Evolutionary conservation across 2,113 vertebrate species (phyloP).

Genomic region (Centropus unirufus): DNA sequence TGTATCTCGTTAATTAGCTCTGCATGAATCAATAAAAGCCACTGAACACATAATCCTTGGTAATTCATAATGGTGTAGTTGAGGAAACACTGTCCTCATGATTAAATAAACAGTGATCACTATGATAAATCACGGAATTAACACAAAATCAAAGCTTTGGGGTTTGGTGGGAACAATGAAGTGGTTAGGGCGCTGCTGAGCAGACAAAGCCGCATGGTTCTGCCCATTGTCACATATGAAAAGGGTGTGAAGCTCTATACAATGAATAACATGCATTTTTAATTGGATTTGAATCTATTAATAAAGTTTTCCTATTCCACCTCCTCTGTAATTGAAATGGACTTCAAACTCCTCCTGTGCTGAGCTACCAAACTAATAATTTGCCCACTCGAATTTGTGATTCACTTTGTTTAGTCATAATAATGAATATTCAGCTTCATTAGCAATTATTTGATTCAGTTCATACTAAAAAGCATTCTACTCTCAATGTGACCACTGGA

Average conservation of each 20-base stretch:
- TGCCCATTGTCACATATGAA: neutral
- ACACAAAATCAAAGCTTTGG: neutral
- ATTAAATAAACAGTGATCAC: neutral
- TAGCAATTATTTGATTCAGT: slow-evolving; percentile 58
- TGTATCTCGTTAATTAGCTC: slow-evolving; percentile 27
- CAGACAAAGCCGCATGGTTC: neutral
- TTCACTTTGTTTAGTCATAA: slow-evolving; percentile 69
- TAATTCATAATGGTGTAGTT: neutral
- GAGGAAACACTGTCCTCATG: neutral
- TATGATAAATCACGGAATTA: neutral
- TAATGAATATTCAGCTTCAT: slow-evolving; percentile 74
- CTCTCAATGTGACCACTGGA: slow-evolving; percentile 10
- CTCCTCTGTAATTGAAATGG: slow-evolving; percentile 41
- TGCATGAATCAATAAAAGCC: slow-evolving; percentile 3
- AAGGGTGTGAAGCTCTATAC: neutral
- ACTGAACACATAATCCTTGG: neutral
- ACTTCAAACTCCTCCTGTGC: slow-evolving; percentile 58
- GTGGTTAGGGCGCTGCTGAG: neutral
- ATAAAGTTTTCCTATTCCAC: slow-evolving; percentile 47
- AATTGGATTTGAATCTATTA: slow-evolving; percentile 64
- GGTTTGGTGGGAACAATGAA: neutral
- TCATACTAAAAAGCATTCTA: slow-evolving; percentile 21
- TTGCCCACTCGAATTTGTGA: slow-evolving; percentile 71
- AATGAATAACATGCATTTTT: neutral
- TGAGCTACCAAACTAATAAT: slow-evolving; percentile 71